phyloP scores from a whole-genome alignment of 2,113 vertebrate genomes.

The Pedionomus torquatus region DNA sequence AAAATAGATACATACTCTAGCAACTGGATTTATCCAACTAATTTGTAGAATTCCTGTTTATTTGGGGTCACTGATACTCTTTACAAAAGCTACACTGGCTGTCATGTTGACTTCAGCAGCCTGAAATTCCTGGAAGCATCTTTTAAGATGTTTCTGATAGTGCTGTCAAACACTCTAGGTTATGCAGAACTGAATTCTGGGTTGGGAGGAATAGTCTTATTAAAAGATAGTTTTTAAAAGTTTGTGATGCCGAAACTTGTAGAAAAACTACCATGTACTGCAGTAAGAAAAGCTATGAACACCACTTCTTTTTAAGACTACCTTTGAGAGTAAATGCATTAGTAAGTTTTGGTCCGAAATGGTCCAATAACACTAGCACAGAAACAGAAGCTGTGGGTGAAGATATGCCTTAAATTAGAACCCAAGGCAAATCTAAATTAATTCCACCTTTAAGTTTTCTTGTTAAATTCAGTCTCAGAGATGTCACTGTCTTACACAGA shows the following conservation, averaged over 20 bases:
- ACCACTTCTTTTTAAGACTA: neutral
- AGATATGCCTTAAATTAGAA: neutral
- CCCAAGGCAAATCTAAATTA: neutral
- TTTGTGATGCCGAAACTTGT: neutral
- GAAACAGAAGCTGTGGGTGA: neutral
- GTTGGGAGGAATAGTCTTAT: neutral
- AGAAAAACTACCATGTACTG: neutral
- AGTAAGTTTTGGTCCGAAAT: neutral
- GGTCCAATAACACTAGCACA: neutral
- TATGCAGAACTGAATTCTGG: neutral
- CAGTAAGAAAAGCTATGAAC: neutral
- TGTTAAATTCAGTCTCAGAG: conserved; percentile 15
- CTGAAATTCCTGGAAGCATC: neutral
- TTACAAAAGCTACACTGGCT: neutral
- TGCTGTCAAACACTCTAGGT: neutral
- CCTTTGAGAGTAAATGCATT: neutral
- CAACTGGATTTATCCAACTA: neutral
- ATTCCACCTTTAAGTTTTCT: neutral
- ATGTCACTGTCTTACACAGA: conserved; percentile 10
- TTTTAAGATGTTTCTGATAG: neutral
- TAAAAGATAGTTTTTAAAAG: neutral
- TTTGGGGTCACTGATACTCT: neutral
- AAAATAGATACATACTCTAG: neutral
- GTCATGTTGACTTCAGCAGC: neutral
- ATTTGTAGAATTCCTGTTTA: neutral